A percentile compares a stretch with the other conserved stretches of the same genome.
phyloP scores from a whole-genome alignment of 2,113 vertebrate genomes.

The Mugil cephalus region DNA sequence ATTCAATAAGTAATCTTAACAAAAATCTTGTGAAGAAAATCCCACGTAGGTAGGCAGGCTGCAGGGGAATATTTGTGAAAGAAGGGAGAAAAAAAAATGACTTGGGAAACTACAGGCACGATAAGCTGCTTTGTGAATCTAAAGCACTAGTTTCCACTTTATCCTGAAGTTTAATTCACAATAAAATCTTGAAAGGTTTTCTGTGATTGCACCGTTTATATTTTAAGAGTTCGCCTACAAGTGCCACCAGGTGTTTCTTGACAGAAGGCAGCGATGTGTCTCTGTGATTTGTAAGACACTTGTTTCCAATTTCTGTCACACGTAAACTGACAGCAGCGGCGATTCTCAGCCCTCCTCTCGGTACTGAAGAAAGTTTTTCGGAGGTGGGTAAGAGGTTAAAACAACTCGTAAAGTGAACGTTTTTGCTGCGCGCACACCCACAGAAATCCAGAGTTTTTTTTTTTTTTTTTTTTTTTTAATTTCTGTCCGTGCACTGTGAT shows the following conservation, averaged over 20 bases:
- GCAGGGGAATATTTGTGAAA: not conserved
- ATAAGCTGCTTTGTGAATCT: not conserved
- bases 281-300: constrained; percentile 51
- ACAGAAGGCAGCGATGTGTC: constrained; percentile 41
- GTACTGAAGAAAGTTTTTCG: constrained; percentile 12
- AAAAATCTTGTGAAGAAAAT: not conserved
- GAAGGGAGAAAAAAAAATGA: not conserved
- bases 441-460: not conserved
- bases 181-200: not conserved
- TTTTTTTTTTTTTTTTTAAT: not conserved
- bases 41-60: no score
- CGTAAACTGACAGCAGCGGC: constrained; percentile 32
- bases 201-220: not conserved
- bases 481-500: not conserved
- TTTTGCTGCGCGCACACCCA: constrained; percentile 3
- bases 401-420: constrained; percentile 42
- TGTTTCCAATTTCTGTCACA: constrained; percentile 44
- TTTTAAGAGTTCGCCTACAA: constrained; percentile 20
- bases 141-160: not conserved
- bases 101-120: not conserved
- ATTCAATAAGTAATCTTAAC: not conserved
- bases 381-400: constrained; percentile 32
- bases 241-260: constrained; percentile 50
- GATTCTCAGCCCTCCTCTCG: not conserved
- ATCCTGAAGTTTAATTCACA: not conserved